Conservation (phyloP, 2,888 invertebrate genomes). For the Candidula unifasciata region DNA sequence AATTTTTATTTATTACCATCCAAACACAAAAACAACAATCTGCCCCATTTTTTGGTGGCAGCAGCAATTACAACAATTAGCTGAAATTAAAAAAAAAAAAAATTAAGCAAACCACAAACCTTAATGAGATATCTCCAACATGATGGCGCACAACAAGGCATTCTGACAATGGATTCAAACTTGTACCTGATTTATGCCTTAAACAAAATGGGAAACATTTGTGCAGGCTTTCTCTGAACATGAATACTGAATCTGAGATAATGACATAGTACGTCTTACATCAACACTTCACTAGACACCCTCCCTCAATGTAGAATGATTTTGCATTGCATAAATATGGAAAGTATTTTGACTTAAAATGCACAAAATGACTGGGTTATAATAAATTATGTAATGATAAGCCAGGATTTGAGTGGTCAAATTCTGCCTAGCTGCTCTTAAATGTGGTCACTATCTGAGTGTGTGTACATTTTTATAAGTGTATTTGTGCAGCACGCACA, state of each 20-base stretch:
- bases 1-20: too few species aligned
- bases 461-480: too few species aligned
- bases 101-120: neutral
- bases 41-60: neutral
- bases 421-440: too few species aligned
- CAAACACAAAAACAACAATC: neutral
- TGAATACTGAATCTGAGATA: neutral
- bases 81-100: neutral
- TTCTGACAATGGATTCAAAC: neutral
- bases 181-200: too few species aligned
- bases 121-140: neutral
- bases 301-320: neutral
- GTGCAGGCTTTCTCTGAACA: neutral
- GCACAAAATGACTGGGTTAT: neutral
- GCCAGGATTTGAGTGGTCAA: too few species aligned
- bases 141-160: neutral
- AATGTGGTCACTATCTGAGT: too few species aligned
- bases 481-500: too few species aligned
- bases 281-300: neutral
- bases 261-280: neutral
- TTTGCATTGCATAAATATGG: neutral
- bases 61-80: conserved; percentile 2
- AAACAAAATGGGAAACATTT: neutral
- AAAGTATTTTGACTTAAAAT: neutral
- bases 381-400: neutral